Percentiles rank a stretch among this genome's conserved stretches.
These are phyloP conservation scores for Gnathonemus longibarbis DNA, from an alignment of 2,113 vertebrate species.

Conservation along the genomic window DNA sequence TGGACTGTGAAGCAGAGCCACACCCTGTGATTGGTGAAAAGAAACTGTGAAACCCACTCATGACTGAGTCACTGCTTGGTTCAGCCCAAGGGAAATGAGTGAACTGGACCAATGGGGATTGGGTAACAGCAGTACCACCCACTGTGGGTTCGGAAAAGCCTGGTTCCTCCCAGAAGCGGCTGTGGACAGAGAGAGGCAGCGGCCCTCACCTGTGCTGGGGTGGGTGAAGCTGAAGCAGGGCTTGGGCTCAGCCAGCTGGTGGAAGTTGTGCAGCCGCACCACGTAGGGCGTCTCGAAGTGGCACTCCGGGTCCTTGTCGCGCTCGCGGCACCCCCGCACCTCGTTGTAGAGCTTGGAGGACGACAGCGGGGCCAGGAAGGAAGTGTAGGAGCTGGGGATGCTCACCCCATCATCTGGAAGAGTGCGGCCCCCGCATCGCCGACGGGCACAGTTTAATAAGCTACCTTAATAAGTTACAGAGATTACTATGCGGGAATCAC, in stretches of 20 bases:
- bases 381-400: conserved; percentile 82
- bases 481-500: not conserved
- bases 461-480: not conserved
- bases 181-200: not conserved
- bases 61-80: not conserved
- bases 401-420: conserved; percentile 74
- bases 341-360: conserved; percentile 94
- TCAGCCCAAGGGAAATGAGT: not conserved
- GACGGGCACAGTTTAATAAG: not conserved
- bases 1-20: not conserved
- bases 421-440: not conserved
- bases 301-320: conserved; percentile 76
- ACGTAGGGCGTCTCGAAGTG: conserved; percentile 91
- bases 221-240: conserved; percentile 82
- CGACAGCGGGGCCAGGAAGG: conserved; percentile 81
- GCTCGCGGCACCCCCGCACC: conserved; percentile 78
- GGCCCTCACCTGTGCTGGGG: conserved; percentile 42
- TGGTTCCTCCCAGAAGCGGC: not conserved
- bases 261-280: conserved; percentile 86
- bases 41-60: not conserved
- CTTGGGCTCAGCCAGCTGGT: conserved; percentile 77
- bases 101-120: not conserved
- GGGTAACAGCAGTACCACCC: not conserved
- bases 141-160: not conserved
- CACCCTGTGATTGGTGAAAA: not conserved